Percentiles rank a stretch among this genome's conserved stretches.
These are phyloP conservation scores for Ostrea edulis DNA, from an alignment of 1,140 invertebrate genomes.

Conservation along the genomic window DNA sequence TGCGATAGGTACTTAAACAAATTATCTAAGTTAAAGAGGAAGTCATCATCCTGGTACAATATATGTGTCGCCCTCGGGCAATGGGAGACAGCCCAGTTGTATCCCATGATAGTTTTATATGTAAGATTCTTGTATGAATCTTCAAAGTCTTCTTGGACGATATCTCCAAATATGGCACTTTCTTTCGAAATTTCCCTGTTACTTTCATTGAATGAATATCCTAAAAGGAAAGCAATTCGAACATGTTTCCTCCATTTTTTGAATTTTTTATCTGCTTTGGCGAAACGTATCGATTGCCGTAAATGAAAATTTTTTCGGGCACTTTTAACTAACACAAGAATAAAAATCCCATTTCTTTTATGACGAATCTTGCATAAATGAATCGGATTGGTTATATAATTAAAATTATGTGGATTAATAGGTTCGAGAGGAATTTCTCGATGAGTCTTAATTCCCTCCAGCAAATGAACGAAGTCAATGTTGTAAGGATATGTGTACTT, in stretches of 20 bases:
- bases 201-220: constrained; percentile 21
- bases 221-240: constrained; percentile 3
- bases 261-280: not conserved
- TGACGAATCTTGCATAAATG: not conserved
- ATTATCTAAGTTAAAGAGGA: constrained; percentile 76
- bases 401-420: not conserved
- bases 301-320: not conserved
- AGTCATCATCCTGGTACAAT: constrained; percentile 81
- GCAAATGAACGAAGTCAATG: not conserved
- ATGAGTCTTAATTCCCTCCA: not conserved
- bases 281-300: not conserved
- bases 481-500: not conserved
- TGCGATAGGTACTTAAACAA: not conserved
- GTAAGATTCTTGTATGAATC: constrained; percentile 91
- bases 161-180: constrained; percentile 83
- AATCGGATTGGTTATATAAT: not conserved
- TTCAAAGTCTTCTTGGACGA: constrained; percentile 88
- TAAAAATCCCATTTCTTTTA: not conserved
- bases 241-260: not conserved
- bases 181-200: constrained; percentile 78
- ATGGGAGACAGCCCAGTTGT: constrained; percentile 88
- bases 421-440: not conserved
- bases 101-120: constrained; percentile 90
- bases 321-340: not conserved
- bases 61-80: constrained; percentile 69